Conservation (phyloP, 2,113 vertebrate genomes). For the Talpa occidentalis region DNA sequence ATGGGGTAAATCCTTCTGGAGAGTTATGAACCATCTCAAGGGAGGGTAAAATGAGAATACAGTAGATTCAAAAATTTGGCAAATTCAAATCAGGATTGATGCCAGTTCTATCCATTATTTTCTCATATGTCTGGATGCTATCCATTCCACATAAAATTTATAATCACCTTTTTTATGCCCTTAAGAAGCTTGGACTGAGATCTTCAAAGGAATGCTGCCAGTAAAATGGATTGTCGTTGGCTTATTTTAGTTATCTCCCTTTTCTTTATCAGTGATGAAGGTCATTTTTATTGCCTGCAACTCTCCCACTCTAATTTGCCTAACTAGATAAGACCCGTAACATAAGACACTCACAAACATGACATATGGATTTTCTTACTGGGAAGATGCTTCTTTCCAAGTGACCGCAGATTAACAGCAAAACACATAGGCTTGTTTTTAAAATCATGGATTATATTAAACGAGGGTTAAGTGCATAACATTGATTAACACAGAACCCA, state of each 20-base stretch:
- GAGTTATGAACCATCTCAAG: background rate
- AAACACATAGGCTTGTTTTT: constrained; percentile 38
- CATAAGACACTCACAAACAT: constrained; percentile 25
- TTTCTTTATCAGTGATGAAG: constrained; percentile 49
- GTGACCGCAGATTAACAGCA: background rate
- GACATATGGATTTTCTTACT: constrained; percentile 15
- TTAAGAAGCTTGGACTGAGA: constrained; percentile 43
- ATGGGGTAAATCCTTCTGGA: background rate
- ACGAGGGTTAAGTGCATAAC: background rate
- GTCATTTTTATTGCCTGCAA: constrained; percentile 51
- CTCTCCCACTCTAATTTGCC: constrained; percentile 50
- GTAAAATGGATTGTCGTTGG: constrained; percentile 49
- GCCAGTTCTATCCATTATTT: constrained; percentile 26
- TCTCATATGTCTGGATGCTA: constrained; percentile 26
- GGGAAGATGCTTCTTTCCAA: background rate
- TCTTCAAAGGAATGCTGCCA: constrained; percentile 47
- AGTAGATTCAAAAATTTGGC: constrained; percentile 59
- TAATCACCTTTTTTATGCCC: constrained; percentile 45
- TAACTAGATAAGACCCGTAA: constrained; percentile 58
- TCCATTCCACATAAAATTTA: constrained; percentile 57
- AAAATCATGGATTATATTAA: background rate
- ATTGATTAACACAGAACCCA: background rate
- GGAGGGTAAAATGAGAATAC: constrained; percentile 12
- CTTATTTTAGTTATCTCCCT: constrained; percentile 62
- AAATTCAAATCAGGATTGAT: background rate